Evolutionary conservation across 2,888 invertebrate genomes (phyloP).

Genomic region (Autographa pulchrina): DNA sequence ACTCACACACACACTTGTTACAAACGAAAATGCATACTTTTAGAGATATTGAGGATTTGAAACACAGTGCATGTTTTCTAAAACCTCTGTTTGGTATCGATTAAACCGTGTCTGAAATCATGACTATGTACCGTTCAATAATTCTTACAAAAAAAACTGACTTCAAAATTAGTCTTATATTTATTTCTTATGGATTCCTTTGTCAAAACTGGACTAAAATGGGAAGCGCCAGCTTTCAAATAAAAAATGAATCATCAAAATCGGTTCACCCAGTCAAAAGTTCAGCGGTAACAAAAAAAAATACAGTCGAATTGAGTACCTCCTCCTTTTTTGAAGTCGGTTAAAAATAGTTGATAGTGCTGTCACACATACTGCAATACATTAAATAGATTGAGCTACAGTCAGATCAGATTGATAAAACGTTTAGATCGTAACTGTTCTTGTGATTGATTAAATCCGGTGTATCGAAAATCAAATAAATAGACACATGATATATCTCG

Average conservation of each 20-base stretch:
- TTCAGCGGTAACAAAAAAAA: too few relatives aligned
- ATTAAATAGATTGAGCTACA: slow-evolving; percentile 58
- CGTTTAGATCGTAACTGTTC: slow-evolving; percentile 51
- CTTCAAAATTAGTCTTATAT: too few relatives aligned
- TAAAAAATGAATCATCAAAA: too few relatives aligned
- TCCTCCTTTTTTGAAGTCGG: too few relatives aligned
- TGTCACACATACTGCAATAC: slow-evolving; percentile 51
- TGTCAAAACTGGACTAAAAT: too few relatives aligned
- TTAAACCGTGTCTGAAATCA: background rate
- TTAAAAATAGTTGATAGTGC: slow-evolving; percentile 9
- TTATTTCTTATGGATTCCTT: too few relatives aligned
- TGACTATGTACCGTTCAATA: too few relatives aligned
- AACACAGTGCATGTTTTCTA: background rate
- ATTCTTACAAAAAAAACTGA: too few relatives aligned
- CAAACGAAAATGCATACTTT: slow-evolving; percentile 10
- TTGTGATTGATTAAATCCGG: slow-evolving; percentile 48
- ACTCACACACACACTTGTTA: too few relatives aligned
- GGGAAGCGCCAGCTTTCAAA: too few relatives aligned
- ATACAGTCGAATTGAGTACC: too few relatives aligned
- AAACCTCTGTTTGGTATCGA: background rate
- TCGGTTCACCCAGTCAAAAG: too few relatives aligned
- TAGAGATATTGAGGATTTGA: background rate
- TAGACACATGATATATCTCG: slow-evolving; percentile 33
- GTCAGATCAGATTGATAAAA: slow-evolving; percentile 50
- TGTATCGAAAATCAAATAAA: slow-evolving; percentile 46